phyloP scores from a whole-genome alignment of 2,113 vertebrate species.

The Syrrhaptes paradoxus region DNA sequence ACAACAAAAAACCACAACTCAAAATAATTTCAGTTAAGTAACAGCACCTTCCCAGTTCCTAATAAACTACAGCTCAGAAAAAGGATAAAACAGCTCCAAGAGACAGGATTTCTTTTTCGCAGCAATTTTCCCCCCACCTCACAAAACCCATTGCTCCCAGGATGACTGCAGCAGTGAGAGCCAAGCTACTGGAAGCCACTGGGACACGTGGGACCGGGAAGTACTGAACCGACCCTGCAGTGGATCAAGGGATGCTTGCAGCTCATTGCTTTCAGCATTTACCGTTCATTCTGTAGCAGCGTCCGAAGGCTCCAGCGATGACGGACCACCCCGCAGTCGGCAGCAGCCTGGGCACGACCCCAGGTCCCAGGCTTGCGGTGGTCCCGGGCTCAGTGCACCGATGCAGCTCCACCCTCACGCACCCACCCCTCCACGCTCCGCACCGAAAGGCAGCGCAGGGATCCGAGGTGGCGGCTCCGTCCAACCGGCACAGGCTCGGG shows the following conservation, averaged over 20 bases:
- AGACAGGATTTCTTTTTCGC: neutral
- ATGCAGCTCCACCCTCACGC: too few species aligned
- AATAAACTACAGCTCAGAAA: slow-evolving; percentile 10
- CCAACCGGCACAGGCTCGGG: fast-evolving
- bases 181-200: neutral
- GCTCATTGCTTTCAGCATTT: neutral
- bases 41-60: slow-evolving; percentile 14
- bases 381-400: neutral
- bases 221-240: neutral
- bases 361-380: fast-evolving
- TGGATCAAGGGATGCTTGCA: too few species aligned
- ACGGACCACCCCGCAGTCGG: fast-evolving
- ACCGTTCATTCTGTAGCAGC: fast-evolving
- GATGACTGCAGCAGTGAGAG: neutral
- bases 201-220: neutral
- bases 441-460: fast-evolving
- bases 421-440: neutral
- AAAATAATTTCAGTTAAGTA: neutral
- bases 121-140: too few species aligned
- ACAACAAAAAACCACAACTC: neutral
- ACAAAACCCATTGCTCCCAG: neutral
- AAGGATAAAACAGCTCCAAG: neutral
- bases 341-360: neutral
- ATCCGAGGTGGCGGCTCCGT: fast-evolving
- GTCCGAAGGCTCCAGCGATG: fast-evolving